Conservation (phyloP, 1,140 invertebrate genomes). For the Drosophila bipectinata region DNA sequence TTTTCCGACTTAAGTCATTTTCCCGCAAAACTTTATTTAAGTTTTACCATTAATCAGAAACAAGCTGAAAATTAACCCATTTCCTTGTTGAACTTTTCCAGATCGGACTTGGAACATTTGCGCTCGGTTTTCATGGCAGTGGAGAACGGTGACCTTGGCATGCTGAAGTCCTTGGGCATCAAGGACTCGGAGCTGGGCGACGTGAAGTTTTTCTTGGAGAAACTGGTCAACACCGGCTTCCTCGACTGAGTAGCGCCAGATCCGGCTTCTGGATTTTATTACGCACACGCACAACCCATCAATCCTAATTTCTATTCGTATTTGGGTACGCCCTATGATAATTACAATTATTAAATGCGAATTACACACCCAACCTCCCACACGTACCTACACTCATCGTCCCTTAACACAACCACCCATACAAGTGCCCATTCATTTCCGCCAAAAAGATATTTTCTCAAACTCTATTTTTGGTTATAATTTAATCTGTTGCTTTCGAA, state of each 20-base stretch:
- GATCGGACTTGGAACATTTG: constrained; percentile 95
- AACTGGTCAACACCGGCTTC: constrained; percentile 98
- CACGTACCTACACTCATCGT: constrained; percentile 28
- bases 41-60: constrained; percentile 24
- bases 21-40: constrained; percentile 25
- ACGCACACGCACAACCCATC: constrained; percentile 86
- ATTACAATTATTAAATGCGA: constrained; percentile 76
- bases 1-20: constrained; percentile 9
- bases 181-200: constrained; percentile 98
- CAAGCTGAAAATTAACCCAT: constrained; percentile 25
- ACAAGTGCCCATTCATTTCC: constrained; percentile 18
- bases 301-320: constrained; percentile 87
- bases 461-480: constrained; percentile 44
- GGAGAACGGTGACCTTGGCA: constrained; percentile 96
- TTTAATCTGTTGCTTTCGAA: constrained; percentile 23
- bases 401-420: constrained; percentile 10
- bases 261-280: constrained; percentile 87
- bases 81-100: constrained; percentile 39
- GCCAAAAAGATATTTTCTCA: constrained; percentile 55
- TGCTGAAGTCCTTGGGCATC: constrained; percentile 96
- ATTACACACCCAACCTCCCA: constrained; percentile 14
- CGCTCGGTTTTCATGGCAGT: constrained; percentile 97
- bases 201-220: constrained; percentile 98
- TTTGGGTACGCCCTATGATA: constrained; percentile 83
- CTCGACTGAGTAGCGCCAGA: constrained; percentile 93